Evolutionary conservation across 2,113 vertebrate genomes (phyloP).

Genomic region (Nycticorax nycticorax): DNA sequence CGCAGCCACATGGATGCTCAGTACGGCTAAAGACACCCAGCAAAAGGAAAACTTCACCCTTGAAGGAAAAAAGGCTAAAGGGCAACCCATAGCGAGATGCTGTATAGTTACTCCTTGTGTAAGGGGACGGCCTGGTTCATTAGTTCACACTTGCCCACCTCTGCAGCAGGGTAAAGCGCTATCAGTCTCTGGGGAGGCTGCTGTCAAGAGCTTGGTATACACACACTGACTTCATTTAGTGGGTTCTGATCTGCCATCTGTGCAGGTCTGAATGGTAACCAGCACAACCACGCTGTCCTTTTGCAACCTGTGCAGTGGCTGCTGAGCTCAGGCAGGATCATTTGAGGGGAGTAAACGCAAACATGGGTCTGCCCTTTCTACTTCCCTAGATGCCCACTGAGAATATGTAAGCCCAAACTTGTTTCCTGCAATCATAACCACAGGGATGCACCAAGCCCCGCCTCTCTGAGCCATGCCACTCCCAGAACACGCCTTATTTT

Average conservation of each 20-base stretch:
- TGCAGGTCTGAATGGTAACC: neutral
- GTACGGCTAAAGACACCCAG: neutral
- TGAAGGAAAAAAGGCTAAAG: neutral
- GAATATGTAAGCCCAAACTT: neutral
- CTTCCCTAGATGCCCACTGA: neutral
- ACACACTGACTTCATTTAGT: neutral
- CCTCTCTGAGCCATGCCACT: neutral
- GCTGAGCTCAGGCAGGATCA: neutral
- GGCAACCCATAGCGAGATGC: rapidly evolving
- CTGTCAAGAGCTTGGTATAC: neutral
- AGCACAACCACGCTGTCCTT: rapidly evolving
- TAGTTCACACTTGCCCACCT: neutral
- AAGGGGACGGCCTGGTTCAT: neutral
- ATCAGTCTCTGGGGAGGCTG: neutral
- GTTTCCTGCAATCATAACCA: neutral
- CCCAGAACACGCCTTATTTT: neutral
- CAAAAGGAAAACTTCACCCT: neutral
- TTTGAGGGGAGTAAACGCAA: neutral
- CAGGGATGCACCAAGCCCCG: neutral
- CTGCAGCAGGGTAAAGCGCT: neutral
- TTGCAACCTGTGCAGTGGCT: rapidly evolving
- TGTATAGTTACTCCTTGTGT: rapidly evolving
- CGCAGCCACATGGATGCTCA: neutral
- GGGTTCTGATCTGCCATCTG: neutral
- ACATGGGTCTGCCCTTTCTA: neutral